Evolutionary conservation across 2,797 vertebrate genomes (phyloP).

Genomic region (Melopsittacus undulatus): DNA sequence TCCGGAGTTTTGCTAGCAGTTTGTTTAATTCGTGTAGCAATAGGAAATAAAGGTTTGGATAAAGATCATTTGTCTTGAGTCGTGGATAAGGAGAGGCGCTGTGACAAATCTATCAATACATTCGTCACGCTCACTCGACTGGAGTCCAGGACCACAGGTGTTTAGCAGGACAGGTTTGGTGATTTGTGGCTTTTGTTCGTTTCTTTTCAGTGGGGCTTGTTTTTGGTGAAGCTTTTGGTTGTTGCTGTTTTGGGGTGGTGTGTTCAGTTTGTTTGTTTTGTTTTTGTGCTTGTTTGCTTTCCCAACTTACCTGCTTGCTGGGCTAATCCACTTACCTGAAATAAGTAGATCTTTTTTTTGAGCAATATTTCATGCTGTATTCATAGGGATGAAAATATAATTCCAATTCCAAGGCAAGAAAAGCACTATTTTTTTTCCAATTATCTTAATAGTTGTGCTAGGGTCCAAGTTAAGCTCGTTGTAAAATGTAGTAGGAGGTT

Average conservation of each 20-base stretch:
- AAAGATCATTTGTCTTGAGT: no score
- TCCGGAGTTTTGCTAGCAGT: not conserved
- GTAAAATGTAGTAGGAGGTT: not conserved
- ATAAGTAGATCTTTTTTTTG: not conserved
- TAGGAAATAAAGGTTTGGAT: no score
- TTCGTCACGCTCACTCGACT: no score
- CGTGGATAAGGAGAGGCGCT: no score
- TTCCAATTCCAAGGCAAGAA: not conserved
- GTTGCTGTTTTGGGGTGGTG: not conserved
- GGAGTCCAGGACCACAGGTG: not conserved
- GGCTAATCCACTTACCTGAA: conserved; percentile 12
- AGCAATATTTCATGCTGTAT: not conserved
- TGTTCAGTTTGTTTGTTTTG: not conserved
- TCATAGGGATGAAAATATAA: not conserved
- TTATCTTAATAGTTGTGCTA: not conserved
- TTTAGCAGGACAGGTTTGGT: not conserved
- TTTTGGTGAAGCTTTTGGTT: not conserved
- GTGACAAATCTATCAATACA: no score
- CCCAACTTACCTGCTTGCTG: not conserved
- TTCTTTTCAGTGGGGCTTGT: not conserved
- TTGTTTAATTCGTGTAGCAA: not conserved
- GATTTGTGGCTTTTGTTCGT: not conserved
- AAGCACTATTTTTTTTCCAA: not conserved
- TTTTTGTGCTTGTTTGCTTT: not conserved
- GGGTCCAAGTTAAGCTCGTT: not conserved